Base-by-base conservation (phyloP, 2,888 invertebrate species). In the Ectobius pallidus region DNA sequence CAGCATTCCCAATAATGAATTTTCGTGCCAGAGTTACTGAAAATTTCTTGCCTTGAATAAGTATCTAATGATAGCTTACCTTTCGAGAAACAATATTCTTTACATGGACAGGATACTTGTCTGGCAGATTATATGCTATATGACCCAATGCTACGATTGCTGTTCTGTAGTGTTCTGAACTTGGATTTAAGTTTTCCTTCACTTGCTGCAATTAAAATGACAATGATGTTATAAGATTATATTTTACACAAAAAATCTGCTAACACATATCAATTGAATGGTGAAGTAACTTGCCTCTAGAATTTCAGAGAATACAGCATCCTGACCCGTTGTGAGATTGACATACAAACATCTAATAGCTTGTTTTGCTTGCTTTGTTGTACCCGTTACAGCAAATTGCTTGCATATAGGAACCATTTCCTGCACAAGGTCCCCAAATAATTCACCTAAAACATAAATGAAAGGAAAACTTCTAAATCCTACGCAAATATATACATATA, bases 1-100 rank as follows among this genome's bases (percentile, higher is more conserved):
- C 1, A 49, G 7, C 18, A 49, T 4, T n/a, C n/a, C n/a, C n/a
- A n/a, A n/a, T n/a, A n/a, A n/a, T n/a, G n/a, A n/a, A n/a, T n/a
- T n/a, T n/a, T n/a, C n/a, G n/a, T n/a, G n/a, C n/a, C n/a, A n/a
- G n/a, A n/a, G n/a, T n/a, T n/a, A n/a, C n/a, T n/a, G n/a, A n/a
- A n/a, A n/a, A n/a, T n/a, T n/a, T n/a, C n/a, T n/a, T n/a, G n/a
- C n/a, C n/a, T n/a, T n/a, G n/a, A n/a, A n/a, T n/a, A n/a, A n/a
- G n/a, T n/a, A n/a, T n/a, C n/a, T n/a, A n/a, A n/a, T n/a, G n/a
- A n/a, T n/a, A n/a, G n/a, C n/a, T n/a, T n/a, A n/a, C n/a, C n/a
- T n/a, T n/a, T n/a, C n/a, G n/a, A n/a, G n/a, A 96, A 69, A 99
- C 95, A 80, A 97, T 94, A 81, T 94, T 94, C 85, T 97, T 97